A percentile compares a stretch with the other conserved stretches of the same genome.
These are phyloP conservation scores for Antechinus stuartii DNA, from an alignment of 2,113 vertebrate genomes.

Conservation along the genomic window DNA sequence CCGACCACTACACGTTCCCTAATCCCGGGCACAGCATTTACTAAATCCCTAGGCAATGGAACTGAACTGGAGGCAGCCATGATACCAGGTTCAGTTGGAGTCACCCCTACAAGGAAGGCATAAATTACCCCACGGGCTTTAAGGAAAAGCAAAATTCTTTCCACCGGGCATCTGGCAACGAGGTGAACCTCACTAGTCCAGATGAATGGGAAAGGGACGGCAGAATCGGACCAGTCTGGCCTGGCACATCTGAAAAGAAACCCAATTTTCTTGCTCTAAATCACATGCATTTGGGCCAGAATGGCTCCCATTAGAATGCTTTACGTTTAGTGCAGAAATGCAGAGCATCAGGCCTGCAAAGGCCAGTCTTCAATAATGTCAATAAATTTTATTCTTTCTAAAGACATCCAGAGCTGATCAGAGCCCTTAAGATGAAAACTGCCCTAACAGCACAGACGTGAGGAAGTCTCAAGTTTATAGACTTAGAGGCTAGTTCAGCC, in stretches of 20 bases:
- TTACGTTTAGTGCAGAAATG: neutral
- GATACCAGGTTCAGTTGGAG: constrained; percentile 16
- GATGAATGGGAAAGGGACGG: neutral
- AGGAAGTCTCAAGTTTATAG: neutral
- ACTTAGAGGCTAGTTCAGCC: neutral
- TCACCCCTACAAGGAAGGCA: neutral
- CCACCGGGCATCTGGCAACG: constrained; percentile 14
- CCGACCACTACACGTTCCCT: neutral
- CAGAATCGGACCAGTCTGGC: neutral
- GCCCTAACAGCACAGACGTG: neutral
- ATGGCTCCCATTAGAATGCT: neutral
- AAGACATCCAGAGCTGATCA: neutral
- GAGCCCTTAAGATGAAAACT: neutral
- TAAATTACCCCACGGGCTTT: neutral
- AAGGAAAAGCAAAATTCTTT: constrained; percentile 23
- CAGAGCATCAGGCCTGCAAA: neutral
- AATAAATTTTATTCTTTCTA: neutral
- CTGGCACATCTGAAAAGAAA: constrained; percentile 41
- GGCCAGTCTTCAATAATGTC: neutral
- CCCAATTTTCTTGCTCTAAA: constrained; percentile 18
- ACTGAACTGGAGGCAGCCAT: neutral
- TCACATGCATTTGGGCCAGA: neutral
- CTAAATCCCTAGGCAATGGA: neutral
- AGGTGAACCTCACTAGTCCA: neutral
- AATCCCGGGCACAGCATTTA: neutral